phyloP scores from a whole-genome alignment of 1,140 invertebrate genomes.

The Colletes gigas region DNA sequence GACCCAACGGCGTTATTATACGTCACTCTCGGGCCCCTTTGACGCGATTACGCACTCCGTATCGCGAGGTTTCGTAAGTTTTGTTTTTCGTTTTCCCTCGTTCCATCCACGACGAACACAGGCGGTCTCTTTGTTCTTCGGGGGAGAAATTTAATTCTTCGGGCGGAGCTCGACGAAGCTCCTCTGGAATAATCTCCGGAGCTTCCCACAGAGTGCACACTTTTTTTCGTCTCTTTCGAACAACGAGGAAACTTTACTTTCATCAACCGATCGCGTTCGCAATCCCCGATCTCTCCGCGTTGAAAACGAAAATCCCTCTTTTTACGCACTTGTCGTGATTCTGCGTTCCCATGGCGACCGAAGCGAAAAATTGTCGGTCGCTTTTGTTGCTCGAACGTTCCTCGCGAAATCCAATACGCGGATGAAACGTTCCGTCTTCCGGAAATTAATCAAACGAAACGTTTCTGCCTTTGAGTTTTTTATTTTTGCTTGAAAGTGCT shows the following conservation, averaged over 20 bases:
- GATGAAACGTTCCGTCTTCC: too few species aligned
- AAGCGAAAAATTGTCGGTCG: too few species aligned
- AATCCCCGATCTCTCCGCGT: neutral
- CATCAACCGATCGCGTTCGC: neutral
- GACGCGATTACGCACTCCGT: neutral
- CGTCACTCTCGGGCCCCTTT: slow-evolving; percentile 4
- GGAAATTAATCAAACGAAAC: too few species aligned
- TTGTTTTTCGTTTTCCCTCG: neutral
- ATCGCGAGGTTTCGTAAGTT: neutral
- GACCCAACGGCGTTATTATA: neutral
- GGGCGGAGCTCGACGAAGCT: neutral
- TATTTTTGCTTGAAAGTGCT: too few species aligned
- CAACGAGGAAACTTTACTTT: neutral
- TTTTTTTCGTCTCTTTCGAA: neutral
- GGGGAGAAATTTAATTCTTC: slow-evolving; percentile 35
- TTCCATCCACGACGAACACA: neutral
- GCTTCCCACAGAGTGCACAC: neutral
- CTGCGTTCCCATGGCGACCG: too few species aligned
- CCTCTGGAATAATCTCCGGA: neutral
- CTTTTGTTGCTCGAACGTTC: too few species aligned
- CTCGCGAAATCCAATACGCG: too few species aligned
- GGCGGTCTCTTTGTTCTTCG: neutral
- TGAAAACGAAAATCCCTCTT: neutral
- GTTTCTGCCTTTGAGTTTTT: too few species aligned
- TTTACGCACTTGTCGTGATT: too few species aligned